Percentiles rank a stretch among this genome's conserved stretches.
Evolutionary conservation across 2,888 invertebrate species (phyloP).

Genomic region (Cotesia congregata): DNA sequence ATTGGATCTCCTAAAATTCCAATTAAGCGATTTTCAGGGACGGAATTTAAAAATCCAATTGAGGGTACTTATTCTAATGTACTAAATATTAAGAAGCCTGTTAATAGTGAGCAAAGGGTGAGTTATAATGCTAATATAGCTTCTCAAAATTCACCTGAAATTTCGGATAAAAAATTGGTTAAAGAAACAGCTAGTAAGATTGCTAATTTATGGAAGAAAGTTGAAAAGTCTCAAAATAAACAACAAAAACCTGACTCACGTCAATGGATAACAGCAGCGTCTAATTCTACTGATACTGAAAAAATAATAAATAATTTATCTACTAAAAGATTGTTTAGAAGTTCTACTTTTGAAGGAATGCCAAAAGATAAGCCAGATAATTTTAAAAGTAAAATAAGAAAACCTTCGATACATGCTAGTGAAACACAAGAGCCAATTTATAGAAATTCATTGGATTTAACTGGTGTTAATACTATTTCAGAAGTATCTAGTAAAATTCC

Average conservation of each 20-base stretch:
- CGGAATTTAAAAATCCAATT: constrained; percentile 45
- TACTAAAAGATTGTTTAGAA: constrained; percentile 71
- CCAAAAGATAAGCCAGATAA: constrained; percentile 51
- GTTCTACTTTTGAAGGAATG: constrained; percentile 77
- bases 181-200: constrained; percentile 85
- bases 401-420: constrained; percentile 36
- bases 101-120: constrained; percentile 65
- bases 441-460: constrained; percentile 64
- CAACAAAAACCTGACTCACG: constrained; percentile 75
- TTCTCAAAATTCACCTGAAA: constrained; percentile 66
- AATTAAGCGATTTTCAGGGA: constrained; percentile 29
- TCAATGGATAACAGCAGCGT: constrained; percentile 73
- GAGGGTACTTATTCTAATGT: constrained; percentile 50
- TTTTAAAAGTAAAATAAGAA: constrained; percentile 16
- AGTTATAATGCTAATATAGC: constrained; percentile 77
- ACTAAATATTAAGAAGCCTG: constrained; percentile 36
- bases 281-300: constrained; percentile 44
- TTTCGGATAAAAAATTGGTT: constrained; percentile 63
- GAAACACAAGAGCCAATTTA: constrained; percentile 52
- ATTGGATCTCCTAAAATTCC: constrained; percentile 46
- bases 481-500: constrained; percentile 61
- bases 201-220: constrained; percentile 84
- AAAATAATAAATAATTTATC: constrained; percentile 49
- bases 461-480: constrained; percentile 52
- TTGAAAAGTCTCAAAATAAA: constrained; percentile 78